phyloP scores from a whole-genome alignment of 2,797 vertebrate species.

The Percopsis omiscomaycus region DNA sequence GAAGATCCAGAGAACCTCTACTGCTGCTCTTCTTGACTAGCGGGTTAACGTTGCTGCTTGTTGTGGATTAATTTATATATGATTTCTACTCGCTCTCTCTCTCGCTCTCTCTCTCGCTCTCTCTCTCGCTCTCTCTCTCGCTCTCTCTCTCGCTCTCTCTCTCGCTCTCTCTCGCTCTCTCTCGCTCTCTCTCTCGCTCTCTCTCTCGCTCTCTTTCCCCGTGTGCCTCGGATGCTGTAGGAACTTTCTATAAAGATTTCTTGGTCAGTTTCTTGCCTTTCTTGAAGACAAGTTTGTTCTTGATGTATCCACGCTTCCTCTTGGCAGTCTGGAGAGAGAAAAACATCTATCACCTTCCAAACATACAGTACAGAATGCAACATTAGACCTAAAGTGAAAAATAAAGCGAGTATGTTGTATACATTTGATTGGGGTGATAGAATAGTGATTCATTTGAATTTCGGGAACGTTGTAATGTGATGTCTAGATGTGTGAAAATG shows the following conservation, averaged over 20 bases:
- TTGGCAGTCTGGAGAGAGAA: conserved; percentile 84
- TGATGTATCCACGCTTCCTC: conserved; percentile 95
- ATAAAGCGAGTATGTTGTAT: too few species aligned
- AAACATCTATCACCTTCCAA: not conserved
- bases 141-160: conserved; percentile 35
- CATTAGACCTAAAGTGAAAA: too few species aligned
- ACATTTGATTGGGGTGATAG: too few species aligned
- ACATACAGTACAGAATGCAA: too few species aligned
- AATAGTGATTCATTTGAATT: too few species aligned
- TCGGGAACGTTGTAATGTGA: too few species aligned
- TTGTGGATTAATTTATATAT: conserved; percentile 63
- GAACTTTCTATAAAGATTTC: conserved; percentile 74
- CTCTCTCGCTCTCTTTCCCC: conserved; percentile 29
- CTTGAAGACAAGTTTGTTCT: conserved; percentile 93
- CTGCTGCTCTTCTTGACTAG: conserved; percentile 40
- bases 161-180: conserved; percentile 28
- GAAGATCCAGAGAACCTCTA: conserved; percentile 30
- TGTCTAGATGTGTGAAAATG: too few species aligned
- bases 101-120: conserved; percentile 33
- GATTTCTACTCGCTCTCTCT: conserved; percentile 50
- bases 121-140: too few species aligned
- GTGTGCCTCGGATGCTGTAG: conserved; percentile 35
- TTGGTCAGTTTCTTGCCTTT: conserved; percentile 92
- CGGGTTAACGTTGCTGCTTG: conserved; percentile 51
- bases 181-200: conserved; percentile 33